Percentiles rank a stretch among this genome's conserved stretches.
Evolutionary conservation across 2,113 vertebrate species (phyloP).

Genomic region (Solea solea): DNA sequence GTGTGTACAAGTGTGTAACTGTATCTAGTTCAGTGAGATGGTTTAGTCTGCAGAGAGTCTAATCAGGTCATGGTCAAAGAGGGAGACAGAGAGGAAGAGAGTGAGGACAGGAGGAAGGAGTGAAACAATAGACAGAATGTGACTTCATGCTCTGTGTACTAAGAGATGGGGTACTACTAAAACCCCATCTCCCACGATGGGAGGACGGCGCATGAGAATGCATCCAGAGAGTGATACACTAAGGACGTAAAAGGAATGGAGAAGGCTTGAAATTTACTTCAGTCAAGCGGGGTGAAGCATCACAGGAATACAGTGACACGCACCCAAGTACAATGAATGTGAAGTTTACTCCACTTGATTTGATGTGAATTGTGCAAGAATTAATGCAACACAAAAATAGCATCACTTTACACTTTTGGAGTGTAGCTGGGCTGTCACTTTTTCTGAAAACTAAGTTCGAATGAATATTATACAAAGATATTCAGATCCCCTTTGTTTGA

Average conservation of each 20-base stretch:
- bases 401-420: too few relatives aligned
- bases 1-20: slow-evolving; percentile 37
- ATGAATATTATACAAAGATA: too few relatives aligned
- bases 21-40: slow-evolving; percentile 80
- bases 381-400: too few relatives aligned
- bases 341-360: too few relatives aligned
- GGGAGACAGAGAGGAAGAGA: neutral
- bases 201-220: slow-evolving; percentile 2
- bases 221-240: neutral
- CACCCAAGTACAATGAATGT: too few relatives aligned
- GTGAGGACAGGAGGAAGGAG: neutral
- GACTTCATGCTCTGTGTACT: slow-evolving; percentile 8
- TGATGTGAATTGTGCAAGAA: too few relatives aligned
- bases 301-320: too few relatives aligned
- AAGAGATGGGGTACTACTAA: slow-evolving; percentile 27
- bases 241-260: neutral
- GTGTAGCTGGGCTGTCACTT: too few relatives aligned
- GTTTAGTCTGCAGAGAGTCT: slow-evolving; percentile 63
- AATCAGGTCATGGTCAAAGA: slow-evolving; percentile 79
- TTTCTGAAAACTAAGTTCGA: too few relatives aligned
- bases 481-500: too few relatives aligned
- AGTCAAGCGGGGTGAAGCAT: too few relatives aligned
- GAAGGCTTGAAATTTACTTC: too few relatives aligned
- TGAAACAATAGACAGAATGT: slow-evolving; percentile 17
- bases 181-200: slow-evolving; percentile 22